phyloP scores from a whole-genome alignment of 2,797 vertebrate species.

The Hemitrygon akajei region DNA sequence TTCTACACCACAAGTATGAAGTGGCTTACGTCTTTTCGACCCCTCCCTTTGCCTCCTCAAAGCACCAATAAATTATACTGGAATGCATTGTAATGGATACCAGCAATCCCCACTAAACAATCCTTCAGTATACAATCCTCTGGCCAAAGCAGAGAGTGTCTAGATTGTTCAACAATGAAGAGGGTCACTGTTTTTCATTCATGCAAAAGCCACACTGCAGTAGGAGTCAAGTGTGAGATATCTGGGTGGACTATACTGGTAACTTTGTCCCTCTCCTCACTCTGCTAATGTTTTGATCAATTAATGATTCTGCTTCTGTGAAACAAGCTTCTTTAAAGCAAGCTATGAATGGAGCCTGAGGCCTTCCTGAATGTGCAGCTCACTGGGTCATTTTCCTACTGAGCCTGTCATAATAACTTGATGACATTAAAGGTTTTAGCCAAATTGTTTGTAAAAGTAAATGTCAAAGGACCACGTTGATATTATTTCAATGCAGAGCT shows the following conservation, averaged over 20 bases:
- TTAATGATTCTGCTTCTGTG: neutral
- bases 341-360: neutral
- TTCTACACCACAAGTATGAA: conserved; percentile 30
- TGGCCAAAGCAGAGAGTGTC: neutral
- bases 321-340: neutral
- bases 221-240: neutral
- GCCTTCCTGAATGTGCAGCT: neutral
- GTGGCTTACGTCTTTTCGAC: neutral
- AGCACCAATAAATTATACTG: neutral
- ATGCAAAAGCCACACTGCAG: neutral
- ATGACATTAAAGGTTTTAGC: neutral
- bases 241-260: too few relatives aligned
- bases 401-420: neutral
- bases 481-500: neutral
- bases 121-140: neutral
- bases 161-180: neutral
- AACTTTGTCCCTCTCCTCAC: neutral
- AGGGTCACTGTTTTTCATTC: neutral
- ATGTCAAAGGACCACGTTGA: neutral
- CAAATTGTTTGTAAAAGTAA: conserved; percentile 4
- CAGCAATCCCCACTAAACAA: neutral
- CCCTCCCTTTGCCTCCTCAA: neutral
- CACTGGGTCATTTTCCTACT: neutral
- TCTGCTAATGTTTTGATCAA: neutral
- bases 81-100: neutral